phyloP scores from a whole-genome alignment of 2,113 vertebrate species.

The Xenopus tropicalis region UCB_Xtro_10.0 CM004445.2:67305501-67306000 shows the following conservation, averaged over 20 bases:
- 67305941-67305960: slow-evolving; percentile 61
- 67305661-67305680: slow-evolving; percentile 92
- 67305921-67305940: slow-evolving; percentile 66
- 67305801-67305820: slow-evolving; percentile 77
- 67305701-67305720: slow-evolving; percentile 90
- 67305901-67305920: slow-evolving; percentile 68
- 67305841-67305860: slow-evolving; percentile 71
- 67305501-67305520: slow-evolving; percentile 82
- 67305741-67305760: slow-evolving; percentile 99
- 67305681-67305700: slow-evolving; percentile 99
- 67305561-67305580: slow-evolving; percentile 76
- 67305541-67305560: slow-evolving; percentile 91
- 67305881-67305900: slow-evolving; percentile 75
- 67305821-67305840: slow-evolving; percentile 80
- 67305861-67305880: slow-evolving; percentile 67
- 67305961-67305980: slow-evolving; percentile 72
- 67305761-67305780: slow-evolving; percentile 92
- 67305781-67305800: slow-evolving; percentile 75
- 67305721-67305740: slow-evolving; percentile 91
- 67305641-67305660: slow-evolving; percentile 98
- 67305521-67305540: slow-evolving; percentile 81
- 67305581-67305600: slow-evolving; percentile 88
- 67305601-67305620: slow-evolving; percentile 88
- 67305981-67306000: slow-evolving; percentile 62
- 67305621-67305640: slow-evolving; percentile 99